Conservation (phyloP, 2,888 invertebrate genomes). For the Tenthredo mesomela region DNA sequence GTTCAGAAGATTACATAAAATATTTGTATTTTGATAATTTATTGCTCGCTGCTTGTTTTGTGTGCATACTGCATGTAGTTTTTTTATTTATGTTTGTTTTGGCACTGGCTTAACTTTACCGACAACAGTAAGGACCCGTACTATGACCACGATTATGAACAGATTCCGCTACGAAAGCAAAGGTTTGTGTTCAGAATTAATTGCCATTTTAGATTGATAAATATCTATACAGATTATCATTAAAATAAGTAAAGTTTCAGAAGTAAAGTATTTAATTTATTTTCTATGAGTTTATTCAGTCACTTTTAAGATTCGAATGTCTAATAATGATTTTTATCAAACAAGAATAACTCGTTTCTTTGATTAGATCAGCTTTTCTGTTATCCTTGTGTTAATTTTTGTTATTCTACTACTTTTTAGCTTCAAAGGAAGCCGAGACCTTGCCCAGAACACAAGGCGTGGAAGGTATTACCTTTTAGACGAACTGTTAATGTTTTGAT, state of each 20-base stretch:
- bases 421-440: constrained; percentile 83
- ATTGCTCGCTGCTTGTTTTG: constrained; percentile 57
- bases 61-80: constrained; percentile 59
- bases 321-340: neutral
- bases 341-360: neutral
- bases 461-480: constrained; percentile 75
- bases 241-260: neutral
- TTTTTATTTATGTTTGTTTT: constrained; percentile 49
- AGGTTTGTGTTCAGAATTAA: constrained; percentile 64
- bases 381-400: constrained; percentile 45
- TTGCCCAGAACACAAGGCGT: constrained; percentile 78
- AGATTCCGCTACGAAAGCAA: constrained; percentile 70
- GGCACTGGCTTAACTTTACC: constrained; percentile 54
- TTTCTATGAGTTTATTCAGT: neutral
- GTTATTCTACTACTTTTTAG: constrained; percentile 75
- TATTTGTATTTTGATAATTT: constrained; percentile 17
- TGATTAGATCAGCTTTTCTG: neutral
- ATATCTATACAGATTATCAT: neutral
- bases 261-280: neutral
- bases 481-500: constrained; percentile 11
- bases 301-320: neutral
- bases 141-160: constrained; percentile 71
- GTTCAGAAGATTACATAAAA: neutral
- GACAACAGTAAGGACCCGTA: constrained; percentile 72
- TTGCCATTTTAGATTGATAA: neutral